Base-by-base conservation (phyloP, 2,113 vertebrate species). In the Oryzias javanicus region DNA sequence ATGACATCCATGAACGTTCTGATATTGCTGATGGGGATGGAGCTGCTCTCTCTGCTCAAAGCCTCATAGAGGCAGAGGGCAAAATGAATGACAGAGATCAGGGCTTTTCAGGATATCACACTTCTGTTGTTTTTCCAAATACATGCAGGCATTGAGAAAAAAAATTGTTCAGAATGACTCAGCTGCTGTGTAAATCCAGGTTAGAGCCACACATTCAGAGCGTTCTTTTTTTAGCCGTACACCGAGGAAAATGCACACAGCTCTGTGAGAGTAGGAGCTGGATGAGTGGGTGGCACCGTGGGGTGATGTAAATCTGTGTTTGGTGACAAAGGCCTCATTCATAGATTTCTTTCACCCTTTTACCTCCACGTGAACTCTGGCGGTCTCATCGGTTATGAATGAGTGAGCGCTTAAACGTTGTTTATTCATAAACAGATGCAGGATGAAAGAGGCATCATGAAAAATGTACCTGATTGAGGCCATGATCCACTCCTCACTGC, bases 271-370 rank as follows among this genome's bases (percentile, higher is more conserved):
- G 61, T 46, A 45, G 60, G 40, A 79, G 75, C 46, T 13, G 64
- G 61, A 72, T 19, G 61, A 63, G 88, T 89, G 85, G 89, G 88
- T 52, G 81, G 84, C 8, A 87, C 61, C 64, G 66, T 74, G 72
- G 76, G 60, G 60, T 5, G 56, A 75, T 81, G 72, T 86, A 85
- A 90, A 87, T 84, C 67, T 53, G 70, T 62, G 50, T 64, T 49
- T 12, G 2, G 68, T 80, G 76, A 68, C 66, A 64, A 68, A 72
- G 67, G 62, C 72, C 77, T 78, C 90, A 89, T 90, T 90, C 87
- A 90, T 79, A 72, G 79, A 78, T 74, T 63, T 41, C 18, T 53
- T 29, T 76, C 24, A 74, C 60, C 56, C 59, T 64, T 55, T 64
- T 59, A 65, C 78, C 68, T 70, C 63, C 42, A 27, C 25, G 24